phyloP scores from a whole-genome alignment of 2,113 vertebrate genomes.

The Hydrochoerus hydrochaeris region DNA sequence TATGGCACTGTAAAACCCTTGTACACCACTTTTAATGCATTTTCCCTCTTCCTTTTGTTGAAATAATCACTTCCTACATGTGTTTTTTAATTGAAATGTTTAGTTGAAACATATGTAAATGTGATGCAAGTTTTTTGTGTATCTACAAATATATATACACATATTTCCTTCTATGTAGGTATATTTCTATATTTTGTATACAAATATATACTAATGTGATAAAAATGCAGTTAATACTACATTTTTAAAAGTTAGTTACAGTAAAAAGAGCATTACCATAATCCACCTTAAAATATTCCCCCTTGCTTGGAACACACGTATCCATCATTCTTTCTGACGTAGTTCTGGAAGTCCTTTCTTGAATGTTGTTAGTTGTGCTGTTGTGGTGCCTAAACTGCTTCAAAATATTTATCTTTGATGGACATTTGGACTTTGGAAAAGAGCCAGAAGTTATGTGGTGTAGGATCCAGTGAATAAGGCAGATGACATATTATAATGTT shows the following conservation, averaged over 20 bases:
- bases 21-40: background rate
- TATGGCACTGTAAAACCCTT: background rate
- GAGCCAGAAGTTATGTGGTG: background rate
- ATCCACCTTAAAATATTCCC: background rate
- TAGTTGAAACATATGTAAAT: background rate
- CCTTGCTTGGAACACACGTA: background rate
- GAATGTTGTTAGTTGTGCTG: background rate
- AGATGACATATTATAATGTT: background rate
- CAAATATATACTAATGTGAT: background rate
- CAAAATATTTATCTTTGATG: background rate
- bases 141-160: background rate
- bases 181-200: background rate
- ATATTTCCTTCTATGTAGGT: fast-evolving
- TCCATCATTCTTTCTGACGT: background rate
- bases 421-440: background rate
- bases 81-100: background rate
- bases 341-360: background rate
- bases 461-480: background rate
- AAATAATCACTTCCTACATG: background rate
- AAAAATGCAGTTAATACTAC: background rate
- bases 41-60: background rate
- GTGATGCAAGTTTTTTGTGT: background rate
- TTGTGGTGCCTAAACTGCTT: background rate
- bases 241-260: background rate
- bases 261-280: background rate